Percentiles rank a stretch among this genome's conserved stretches.
Conservation (phyloP, 53 echinoderm and acorn worm genomes). For the Echinarachnius parma region DNA sequence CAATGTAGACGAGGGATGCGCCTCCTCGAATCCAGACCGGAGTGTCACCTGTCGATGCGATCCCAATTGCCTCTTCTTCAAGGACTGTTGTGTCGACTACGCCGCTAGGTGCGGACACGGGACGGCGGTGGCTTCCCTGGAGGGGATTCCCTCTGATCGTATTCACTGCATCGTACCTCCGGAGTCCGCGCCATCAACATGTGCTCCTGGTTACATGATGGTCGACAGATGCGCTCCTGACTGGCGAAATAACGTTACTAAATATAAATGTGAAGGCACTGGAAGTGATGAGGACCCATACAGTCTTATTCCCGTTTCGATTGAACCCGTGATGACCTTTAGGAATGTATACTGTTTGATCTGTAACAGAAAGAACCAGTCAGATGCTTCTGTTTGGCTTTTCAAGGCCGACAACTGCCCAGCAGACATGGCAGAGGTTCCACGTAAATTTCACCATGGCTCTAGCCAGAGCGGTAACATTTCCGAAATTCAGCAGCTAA, state of each 20-base stretch:
- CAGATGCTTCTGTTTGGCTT: slow-evolving; percentile 28
- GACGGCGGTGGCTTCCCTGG: not conserved
- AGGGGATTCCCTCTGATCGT: not conserved
- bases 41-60: slow-evolving; percentile 38
- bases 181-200: not conserved
- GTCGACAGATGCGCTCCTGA: slow-evolving; percentile 12
- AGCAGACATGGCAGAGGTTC: too few relatives aligned
- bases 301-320: not conserved
- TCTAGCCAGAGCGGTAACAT: too few relatives aligned
- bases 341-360: slow-evolving; percentile 48
- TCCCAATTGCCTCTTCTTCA: slow-evolving; percentile 20
- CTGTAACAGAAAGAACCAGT: slow-evolving; percentile 32
- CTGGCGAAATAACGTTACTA: not conserved
- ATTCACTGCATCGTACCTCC: slow-evolving; percentile 7
- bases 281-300: not conserved
- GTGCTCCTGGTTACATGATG: not conserved
- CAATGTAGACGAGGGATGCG: not conserved
- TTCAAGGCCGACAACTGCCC: too few relatives aligned
- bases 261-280: not conserved
- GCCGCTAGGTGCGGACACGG: not conserved
- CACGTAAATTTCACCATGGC: too few relatives aligned
- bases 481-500: too few relatives aligned
- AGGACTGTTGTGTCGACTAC: slow-evolving; percentile 56
- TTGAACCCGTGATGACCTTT: slow-evolving; percentile 16
- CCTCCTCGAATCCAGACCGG: not conserved